Base-by-base conservation (phyloP, 2,797 vertebrate species). In the Chiroxiphia lanceolata region DNA sequence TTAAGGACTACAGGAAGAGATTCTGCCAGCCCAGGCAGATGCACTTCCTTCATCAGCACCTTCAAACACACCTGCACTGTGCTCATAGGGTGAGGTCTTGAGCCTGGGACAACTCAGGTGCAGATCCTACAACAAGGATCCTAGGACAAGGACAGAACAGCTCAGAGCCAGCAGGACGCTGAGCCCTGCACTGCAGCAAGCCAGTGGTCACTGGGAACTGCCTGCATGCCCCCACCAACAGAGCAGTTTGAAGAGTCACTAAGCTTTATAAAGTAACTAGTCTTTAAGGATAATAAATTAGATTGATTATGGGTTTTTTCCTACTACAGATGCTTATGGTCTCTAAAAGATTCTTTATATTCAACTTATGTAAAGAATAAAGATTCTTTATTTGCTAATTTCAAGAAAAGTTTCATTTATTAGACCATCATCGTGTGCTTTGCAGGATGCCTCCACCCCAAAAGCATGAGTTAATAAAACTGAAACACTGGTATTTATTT, bases 61-160 rank as follows among this genome's bases (percentile, higher is more conserved):
- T 69, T 56, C 63, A 76, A 75, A 75, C 40, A 72, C 44, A 68
- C n/a, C 71, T 38, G 27, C 40, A 7, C 27, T 29, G 4, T 19
- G 36, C 31, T 42, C 0, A 0, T 0, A 54, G 31, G 23, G n/a
- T 26, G 23, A 63, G 51, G 51, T 57, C 2, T 18, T 21, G 1
- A 89, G 34, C 47, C 47, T 36, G 29, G 15, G n/a, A 22, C 26
- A 57, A 27, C 10, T 78, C 27, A 38, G 25, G 76, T 3, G 0
- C 0, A 0, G 47, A 42, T 54, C 20, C 68, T 36, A 31, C 18
- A 60, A 6, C 3, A 0, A 0, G 0, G 54, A 40, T 57, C 19
- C 65, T 44, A 21, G 12, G 56, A 5, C 15, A 47, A 25, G 42
- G 17, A 11, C 36, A 34, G n/a, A 29, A 54, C 0, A 16, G 76